These are phyloP conservation scores for Pseudachorutes palmiensis DNA, from an alignment of 1,140 invertebrate species.

Conservation along the genomic window DNA sequence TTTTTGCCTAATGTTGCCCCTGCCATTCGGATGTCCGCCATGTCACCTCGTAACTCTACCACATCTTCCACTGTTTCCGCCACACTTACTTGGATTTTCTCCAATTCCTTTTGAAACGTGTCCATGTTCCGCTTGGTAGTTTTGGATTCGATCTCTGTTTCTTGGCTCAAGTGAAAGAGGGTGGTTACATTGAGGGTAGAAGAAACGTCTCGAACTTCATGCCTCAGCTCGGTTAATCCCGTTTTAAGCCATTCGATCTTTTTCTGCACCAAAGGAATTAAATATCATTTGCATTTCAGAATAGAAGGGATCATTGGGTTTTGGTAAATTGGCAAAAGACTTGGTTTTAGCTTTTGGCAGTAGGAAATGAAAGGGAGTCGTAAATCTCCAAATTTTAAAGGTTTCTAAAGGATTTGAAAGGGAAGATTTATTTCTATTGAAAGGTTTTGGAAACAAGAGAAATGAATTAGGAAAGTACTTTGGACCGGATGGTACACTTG, in stretches of 20 bases:
- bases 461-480: not conserved
- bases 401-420: not conserved
- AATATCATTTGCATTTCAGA: no score
- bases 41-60: slow-evolving; percentile 17
- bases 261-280: slow-evolving; percentile 15
- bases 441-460: not conserved
- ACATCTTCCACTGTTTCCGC: slow-evolving; percentile 1
- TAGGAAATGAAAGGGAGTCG: not conserved
- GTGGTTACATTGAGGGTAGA: slow-evolving; percentile 19
- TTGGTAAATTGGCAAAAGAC: not conserved
- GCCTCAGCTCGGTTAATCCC: slow-evolving; percentile 19
- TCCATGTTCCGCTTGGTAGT: slow-evolving; percentile 13
- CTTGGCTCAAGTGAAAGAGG: slow-evolving; percentile 20
- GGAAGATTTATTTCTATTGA: not conserved
- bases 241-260: slow-evolving; percentile 29
- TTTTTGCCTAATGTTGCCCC: slow-evolving; percentile 25
- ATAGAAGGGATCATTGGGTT: not conserved
- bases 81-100: slow-evolving; percentile 5
- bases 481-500: no score
- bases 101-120: slow-evolving; percentile 14
- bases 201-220: slow-evolving; percentile 24
- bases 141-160: slow-evolving; percentile 3
- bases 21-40: slow-evolving; percentile 26
- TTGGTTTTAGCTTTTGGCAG: not conserved
- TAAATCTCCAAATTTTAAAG: not conserved